Base-by-base conservation (phyloP, 2,888 invertebrate genomes). In the Andrena marginata region DNA sequence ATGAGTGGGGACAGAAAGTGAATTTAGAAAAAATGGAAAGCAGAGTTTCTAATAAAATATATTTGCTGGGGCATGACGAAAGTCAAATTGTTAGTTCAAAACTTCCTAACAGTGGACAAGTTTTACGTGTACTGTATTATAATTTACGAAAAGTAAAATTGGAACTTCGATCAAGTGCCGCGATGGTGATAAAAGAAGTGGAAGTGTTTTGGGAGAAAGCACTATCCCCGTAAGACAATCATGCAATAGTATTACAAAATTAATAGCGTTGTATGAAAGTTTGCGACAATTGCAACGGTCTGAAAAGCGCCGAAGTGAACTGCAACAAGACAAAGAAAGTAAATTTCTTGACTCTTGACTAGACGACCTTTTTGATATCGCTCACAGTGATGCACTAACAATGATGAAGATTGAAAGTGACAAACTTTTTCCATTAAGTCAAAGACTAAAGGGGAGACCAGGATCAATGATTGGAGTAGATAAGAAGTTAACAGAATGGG, bases 61-160 rank as follows among this genome's bases (percentile, higher is more conserved):
- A n/a, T 48, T 70, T 49, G 16, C n/a, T 60, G 23, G 13, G 3
- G 0, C 48, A 70, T 60, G 70, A 70, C 6, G 42, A 31, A 49
- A 60, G n/a, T 60, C 29, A 60, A 29, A 70, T 60, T 60, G 13
- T 70, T 60, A 48, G 20, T 3, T 48, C 48, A 10, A 70, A 70
- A 48, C 20, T 70, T 6, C 31, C 48, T 6, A 60, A 29, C 26
- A 60, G 60, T n/a, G n/a, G n/a, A 20, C n/a, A 70, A 70, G 60
- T 60, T 59, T 70, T 48, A 20, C 42, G 70, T 23, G 48, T 70
- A 13, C 7, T 69, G 23, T 59, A 48, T 69, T 48, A 59, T 0
- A 69, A 69, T 69, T 8, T 59, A 5, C 59, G 60, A 10, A 70
- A 70, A 70, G 70, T 69, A n/a, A 42, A 69, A 56, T 23, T 35